Evolutionary conservation across 2,797 vertebrate genomes (phyloP).

Genomic region (Darevskia nairensis): DNA sequence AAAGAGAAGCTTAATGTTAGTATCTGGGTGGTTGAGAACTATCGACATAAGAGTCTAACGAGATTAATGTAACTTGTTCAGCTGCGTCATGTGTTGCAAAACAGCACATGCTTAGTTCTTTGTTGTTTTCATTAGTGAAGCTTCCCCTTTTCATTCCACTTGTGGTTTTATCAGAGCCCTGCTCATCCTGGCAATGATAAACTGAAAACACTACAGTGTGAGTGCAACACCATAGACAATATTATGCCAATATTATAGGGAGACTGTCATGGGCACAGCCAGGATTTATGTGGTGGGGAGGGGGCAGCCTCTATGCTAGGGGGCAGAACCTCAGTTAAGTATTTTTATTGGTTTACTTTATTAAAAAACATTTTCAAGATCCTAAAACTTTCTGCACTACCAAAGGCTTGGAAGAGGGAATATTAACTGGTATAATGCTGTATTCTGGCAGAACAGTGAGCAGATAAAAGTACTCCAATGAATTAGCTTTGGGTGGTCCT

Average conservation of each 20-base stretch:
- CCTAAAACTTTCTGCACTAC: not conserved
- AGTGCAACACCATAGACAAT: not conserved
- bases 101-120: not conserved
- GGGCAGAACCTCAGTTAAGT: too few relatives aligned
- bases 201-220: not conserved
- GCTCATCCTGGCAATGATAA: not conserved
- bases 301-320: too few relatives aligned
- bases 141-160: not conserved
- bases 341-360: too few relatives aligned
- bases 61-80: not conserved
- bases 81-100: conserved; percentile 7
- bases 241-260: not conserved
- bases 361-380: conserved; percentile 12
- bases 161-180: not conserved
- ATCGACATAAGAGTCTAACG: not conserved
- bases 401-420: not conserved
- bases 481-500: not conserved
- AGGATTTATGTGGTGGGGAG: not conserved
- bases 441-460: not conserved
- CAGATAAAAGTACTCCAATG: not conserved
- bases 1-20: not conserved
- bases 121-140: not conserved
- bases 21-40: not conserved
- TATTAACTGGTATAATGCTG: not conserved
- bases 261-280: not conserved